Base-by-base conservation (phyloP, 92 coral and sea anemone genomes). In the Anthopleura xanthogrammica region DNA sequence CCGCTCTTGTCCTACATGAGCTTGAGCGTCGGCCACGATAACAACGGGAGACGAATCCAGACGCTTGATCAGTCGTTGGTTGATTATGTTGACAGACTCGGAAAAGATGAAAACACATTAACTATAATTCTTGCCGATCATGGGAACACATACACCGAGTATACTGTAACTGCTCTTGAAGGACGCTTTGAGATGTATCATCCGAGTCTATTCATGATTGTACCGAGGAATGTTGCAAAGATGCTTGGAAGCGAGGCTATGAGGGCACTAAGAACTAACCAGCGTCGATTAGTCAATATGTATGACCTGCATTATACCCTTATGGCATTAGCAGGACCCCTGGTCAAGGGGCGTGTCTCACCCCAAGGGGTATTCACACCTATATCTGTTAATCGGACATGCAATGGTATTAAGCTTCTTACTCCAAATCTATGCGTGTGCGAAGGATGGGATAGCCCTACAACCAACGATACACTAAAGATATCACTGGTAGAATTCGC, bases 151-250 rank as follows among this genome's bases (percentile, higher is more conserved):
- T 93, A 93, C 77, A 90, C 95, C 1, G 75, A 80, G 4, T 93
- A 94, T 82, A 90, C 93, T 0, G 65, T 83, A 10, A 19, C 52
- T 2, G 54, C 6, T 17, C 75, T 92, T 46, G 98, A 94, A 72
- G 98, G 98, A 12, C 91, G 98, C 76, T 88, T 90, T 66, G 98
- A 94, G 70, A 94, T 94, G 91, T 92, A 82, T 58, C 98, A 94
- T 70, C 98, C 98, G 10, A 89, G 93, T 86, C 82, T 94, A 86
- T 92, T 94, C 76, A 70, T 87, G 0, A 84, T 94, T 48, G 93
- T 94, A 1, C 97, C 97, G 1, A 72, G 85, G 77, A 92, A 83
- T 1, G 95, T 92, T 4, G 95, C 91, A 0, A 60, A 48, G 12
- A 64, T 87, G 5, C 41, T 94, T 52, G 98, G 98, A 36, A 79